Evolutionary conservation across 2,797 vertebrate genomes (phyloP).

Genomic region (Rhinichthys osculus): DNA sequence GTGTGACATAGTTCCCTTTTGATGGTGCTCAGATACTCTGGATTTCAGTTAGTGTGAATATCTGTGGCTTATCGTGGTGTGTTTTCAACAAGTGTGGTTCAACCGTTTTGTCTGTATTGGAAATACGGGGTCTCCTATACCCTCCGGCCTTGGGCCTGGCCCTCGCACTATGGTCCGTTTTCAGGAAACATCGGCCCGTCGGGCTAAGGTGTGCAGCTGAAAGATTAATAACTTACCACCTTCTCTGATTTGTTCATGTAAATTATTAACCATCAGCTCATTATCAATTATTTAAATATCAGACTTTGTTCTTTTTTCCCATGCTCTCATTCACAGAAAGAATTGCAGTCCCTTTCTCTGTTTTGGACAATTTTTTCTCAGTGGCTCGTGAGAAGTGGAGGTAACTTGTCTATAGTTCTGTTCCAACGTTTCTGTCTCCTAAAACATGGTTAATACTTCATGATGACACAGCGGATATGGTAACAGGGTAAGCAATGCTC

Average conservation of each 20-base stretch:
- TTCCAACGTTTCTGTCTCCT: constrained; percentile 48
- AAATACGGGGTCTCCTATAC: constrained; percentile 1
- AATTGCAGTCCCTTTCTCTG: background rate
- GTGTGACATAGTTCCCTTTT: constrained; percentile 31
- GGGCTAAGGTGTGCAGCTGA: constrained; percentile 70
- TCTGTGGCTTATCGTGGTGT: background rate
- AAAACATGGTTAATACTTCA: constrained; percentile 75
- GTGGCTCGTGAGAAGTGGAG: background rate
- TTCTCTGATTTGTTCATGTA: constrained; percentile 78
- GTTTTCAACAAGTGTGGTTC: constrained; percentile 8
- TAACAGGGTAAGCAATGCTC: constrained; percentile 55
- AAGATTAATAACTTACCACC: constrained; percentile 77
- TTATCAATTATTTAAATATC: constrained; percentile 80
- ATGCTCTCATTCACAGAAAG: constrained; percentile 44
- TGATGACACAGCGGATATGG: constrained; percentile 65
- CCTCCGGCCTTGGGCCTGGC: constrained; percentile 9
- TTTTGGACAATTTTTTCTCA: constrained; percentile 33
- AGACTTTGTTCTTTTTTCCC: constrained; percentile 61
- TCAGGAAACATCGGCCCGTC: constrained; percentile 43
- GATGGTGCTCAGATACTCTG: background rate
- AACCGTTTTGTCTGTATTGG: background rate
- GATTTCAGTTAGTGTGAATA: background rate
- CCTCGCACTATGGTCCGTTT: constrained; percentile 17
- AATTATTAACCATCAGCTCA: constrained; percentile 81
- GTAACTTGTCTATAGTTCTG: constrained; percentile 20